These are phyloP conservation scores for Cinclus cinclus DNA, from an alignment of 2,113 vertebrate species.

Conservation along the genomic window DNA sequence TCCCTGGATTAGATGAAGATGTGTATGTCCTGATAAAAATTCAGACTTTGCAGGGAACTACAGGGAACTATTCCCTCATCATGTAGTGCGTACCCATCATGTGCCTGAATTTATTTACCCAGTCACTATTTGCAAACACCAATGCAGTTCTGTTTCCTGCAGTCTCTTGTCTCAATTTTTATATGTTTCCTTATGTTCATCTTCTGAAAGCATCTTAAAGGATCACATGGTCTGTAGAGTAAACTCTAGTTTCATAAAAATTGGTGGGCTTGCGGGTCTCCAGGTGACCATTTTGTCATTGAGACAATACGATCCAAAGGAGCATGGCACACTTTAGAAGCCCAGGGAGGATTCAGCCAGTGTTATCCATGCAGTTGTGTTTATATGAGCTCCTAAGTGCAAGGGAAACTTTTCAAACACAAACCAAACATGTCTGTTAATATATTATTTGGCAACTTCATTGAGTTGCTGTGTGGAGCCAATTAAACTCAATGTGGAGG, in stretches of 20 bases:
- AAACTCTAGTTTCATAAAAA: not conserved
- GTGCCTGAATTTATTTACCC: not conserved
- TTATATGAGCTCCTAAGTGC: not conserved
- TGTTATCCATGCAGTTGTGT: not conserved
- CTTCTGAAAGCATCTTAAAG: not conserved
- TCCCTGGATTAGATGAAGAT: not conserved
- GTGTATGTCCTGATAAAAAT: not conserved
- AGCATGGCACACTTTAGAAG: not conserved
- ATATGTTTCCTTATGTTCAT: not conserved
- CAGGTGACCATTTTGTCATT: not conserved
- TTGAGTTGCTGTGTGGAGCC: not conserved
- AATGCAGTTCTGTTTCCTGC: not conserved
- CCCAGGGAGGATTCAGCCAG: not conserved
- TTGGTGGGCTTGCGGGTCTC: not conserved
- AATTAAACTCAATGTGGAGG: not conserved
- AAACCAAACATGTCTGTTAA: not conserved
- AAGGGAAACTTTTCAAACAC: not conserved
- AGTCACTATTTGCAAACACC: not conserved
- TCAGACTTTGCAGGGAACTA: not conserved
- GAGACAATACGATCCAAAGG: not conserved
- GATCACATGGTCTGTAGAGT: not conserved
- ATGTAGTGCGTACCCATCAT: not conserved
- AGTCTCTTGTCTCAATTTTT: not conserved
- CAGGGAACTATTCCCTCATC: not conserved
- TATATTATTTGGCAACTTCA: not conserved